Evolutionary conservation across 2,888 invertebrate species (phyloP).

Genomic region (Smittia aterrima): DNA sequence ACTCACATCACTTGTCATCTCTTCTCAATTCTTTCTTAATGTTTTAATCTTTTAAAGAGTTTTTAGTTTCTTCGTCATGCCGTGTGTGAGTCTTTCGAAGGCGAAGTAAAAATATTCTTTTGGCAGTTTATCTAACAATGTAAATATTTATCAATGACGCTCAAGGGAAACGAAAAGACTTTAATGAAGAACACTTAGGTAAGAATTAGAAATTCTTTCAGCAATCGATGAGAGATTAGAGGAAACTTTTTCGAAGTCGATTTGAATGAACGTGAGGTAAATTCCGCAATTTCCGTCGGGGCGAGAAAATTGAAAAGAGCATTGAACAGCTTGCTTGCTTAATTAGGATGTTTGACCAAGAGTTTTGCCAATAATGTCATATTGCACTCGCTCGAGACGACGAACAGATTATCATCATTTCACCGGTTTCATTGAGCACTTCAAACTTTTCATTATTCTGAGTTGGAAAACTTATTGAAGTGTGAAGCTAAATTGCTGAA

Average conservation of each 20-base stretch:
- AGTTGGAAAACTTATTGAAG: neutral
- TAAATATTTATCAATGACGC: constrained; percentile 33
- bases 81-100: neutral
- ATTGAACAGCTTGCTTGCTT: neutral
- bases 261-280: neutral
- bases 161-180: constrained; percentile 23
- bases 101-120: neutral
- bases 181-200: neutral
- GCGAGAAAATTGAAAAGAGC: neutral
- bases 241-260: neutral
- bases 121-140: constrained; percentile 26
- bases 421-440: neutral
- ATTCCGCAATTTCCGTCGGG: neutral
- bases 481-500: constrained; percentile 2
- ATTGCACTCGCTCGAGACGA: neutral
- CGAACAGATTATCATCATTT: neutral
- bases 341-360: neutral
- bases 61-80: too few relatives aligned
- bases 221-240: neutral
- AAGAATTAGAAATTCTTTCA: neutral
- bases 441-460: neutral
- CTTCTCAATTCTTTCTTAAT: neutral
- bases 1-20: constrained; percentile 3
- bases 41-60: neutral
- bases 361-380: neutral